These are phyloP conservation scores for Petroica traversi DNA, from an alignment of 2,113 vertebrate genomes.

Conservation along the genomic window DNA sequence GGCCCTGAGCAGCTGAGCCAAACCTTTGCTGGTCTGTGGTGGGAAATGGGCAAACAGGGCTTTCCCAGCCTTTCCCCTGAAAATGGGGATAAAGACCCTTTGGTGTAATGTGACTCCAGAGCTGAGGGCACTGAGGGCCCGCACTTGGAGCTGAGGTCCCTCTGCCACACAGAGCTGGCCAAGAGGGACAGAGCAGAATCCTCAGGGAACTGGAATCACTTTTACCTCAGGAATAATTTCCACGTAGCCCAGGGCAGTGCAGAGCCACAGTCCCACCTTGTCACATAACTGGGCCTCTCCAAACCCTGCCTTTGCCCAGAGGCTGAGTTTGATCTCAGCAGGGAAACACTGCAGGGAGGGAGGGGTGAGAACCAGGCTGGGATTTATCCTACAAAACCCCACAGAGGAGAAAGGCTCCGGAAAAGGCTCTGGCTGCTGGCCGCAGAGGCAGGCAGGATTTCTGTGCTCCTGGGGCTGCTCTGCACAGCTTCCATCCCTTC, in stretches of 20 bases:
- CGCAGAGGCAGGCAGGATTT: background rate
- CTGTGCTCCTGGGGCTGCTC: background rate
- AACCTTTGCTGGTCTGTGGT: background rate
- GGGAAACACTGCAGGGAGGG: too few relatives aligned
- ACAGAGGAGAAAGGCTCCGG: background rate
- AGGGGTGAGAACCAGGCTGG: background rate
- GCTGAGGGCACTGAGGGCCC: background rate
- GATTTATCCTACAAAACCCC: background rate
- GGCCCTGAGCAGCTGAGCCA: background rate
- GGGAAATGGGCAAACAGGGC: background rate
- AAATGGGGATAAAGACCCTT: background rate
- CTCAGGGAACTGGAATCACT: background rate
- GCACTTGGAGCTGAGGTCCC: accelerated
- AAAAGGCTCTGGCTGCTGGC: background rate
- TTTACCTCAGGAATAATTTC: background rate
- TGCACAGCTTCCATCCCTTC: background rate
- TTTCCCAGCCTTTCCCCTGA: background rate
- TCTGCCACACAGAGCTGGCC: accelerated
- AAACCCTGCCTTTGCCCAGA: too few relatives aligned
- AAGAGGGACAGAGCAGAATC: background rate
- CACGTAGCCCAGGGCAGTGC: background rate
- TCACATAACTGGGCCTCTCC: background rate
- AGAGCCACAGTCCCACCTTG: background rate
- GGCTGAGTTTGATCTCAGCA: too few relatives aligned
- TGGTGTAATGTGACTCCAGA: accelerated